These are phyloP conservation scores for Salvelinus sp. DNA, from an alignment of 2,113 vertebrate species.

Conservation along the genomic window DNA sequence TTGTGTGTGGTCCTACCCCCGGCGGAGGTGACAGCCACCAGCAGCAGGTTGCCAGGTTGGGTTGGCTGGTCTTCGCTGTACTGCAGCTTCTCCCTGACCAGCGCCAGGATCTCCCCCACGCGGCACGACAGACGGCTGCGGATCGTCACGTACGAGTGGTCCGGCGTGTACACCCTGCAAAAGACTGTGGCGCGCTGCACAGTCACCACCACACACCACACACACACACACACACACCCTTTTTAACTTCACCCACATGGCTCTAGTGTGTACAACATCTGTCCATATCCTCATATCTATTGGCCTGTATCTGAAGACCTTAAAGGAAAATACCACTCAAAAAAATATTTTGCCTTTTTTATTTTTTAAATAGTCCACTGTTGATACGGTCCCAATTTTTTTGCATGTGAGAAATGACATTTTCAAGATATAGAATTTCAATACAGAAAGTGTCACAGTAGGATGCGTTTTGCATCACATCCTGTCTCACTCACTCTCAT, in stretches of 20 bases:
- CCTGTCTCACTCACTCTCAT: conserved; percentile 83
- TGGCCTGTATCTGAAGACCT: too few relatives aligned
- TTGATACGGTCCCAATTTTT: too few relatives aligned
- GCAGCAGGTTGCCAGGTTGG: conserved; percentile 83
- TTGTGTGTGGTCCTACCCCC: conserved; percentile 76
- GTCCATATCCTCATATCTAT: too few relatives aligned
- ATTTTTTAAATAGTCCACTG: too few relatives aligned
- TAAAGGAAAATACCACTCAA: too few relatives aligned
- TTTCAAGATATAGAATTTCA: too few relatives aligned
- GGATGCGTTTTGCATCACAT: not conserved
- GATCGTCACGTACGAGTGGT: conserved; percentile 97
- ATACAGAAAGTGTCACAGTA: too few relatives aligned
- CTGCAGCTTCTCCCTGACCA: conserved; percentile 92
- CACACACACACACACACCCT: not conserved
- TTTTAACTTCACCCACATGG: conserved; percentile 46
- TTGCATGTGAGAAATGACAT: too few relatives aligned
- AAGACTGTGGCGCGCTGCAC: conserved; percentile 77
- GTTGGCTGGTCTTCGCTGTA: conserved; percentile 89
- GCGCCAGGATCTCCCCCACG: conserved; percentile 91
- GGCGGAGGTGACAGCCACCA: conserved; percentile 89
- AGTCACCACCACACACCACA: too few relatives aligned
- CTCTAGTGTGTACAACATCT: too few relatives aligned
- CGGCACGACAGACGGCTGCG: conserved; percentile 92
- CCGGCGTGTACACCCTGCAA: conserved; percentile 95
- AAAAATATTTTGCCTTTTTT: too few relatives aligned